Evolutionary conservation across 1,140 invertebrate species (phyloP).

Genomic region (Lordiphosa stackelbergi): DNA sequence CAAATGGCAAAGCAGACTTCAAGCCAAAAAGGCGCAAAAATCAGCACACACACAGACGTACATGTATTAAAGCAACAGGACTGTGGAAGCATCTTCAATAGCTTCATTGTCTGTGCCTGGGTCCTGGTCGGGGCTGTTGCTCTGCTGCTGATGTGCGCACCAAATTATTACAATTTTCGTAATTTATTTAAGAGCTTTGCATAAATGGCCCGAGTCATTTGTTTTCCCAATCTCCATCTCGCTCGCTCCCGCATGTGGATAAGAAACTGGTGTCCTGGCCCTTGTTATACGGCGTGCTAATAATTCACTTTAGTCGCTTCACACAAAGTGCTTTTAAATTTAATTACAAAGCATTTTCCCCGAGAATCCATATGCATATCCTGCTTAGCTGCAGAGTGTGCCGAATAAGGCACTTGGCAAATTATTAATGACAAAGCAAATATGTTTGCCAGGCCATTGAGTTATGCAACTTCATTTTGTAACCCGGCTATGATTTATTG

Average conservation of each 20-base stretch:
- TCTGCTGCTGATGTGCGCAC: constrained; percentile 28
- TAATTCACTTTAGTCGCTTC: constrained; percentile 48
- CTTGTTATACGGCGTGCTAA: constrained; percentile 44
- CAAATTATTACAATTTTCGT: constrained; percentile 68
- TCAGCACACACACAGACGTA: constrained; percentile 13
- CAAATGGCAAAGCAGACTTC: constrained; percentile 30
- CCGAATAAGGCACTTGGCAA: constrained; percentile 26
- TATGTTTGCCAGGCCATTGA: constrained; percentile 45
- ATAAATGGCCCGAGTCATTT: constrained; percentile 64
- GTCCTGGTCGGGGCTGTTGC: constrained; percentile 7
- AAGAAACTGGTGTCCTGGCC: constrained; percentile 29
- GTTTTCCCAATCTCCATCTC: constrained; percentile 14
- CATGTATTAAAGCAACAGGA: constrained; percentile 45
- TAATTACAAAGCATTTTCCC: constrained; percentile 49
- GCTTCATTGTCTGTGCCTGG: constrained; percentile 14
- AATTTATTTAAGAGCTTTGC: constrained; percentile 67
- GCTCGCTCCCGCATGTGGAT: constrained; percentile 9
- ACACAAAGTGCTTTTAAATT: constrained; percentile 57
- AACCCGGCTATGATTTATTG: constrained; percentile 36
- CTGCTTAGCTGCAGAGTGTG: constrained; percentile 12
- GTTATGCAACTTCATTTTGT: constrained; percentile 42
- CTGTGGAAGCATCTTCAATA: constrained; percentile 27
- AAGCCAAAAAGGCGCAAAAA: constrained; percentile 40
- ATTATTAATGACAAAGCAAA: constrained; percentile 57
- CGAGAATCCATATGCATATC: constrained; percentile 17